These are phyloP conservation scores for Actinia tenebrosa DNA, from an alignment of 64 coral and sea anemone genomes.

Conservation along the genomic window DNA sequence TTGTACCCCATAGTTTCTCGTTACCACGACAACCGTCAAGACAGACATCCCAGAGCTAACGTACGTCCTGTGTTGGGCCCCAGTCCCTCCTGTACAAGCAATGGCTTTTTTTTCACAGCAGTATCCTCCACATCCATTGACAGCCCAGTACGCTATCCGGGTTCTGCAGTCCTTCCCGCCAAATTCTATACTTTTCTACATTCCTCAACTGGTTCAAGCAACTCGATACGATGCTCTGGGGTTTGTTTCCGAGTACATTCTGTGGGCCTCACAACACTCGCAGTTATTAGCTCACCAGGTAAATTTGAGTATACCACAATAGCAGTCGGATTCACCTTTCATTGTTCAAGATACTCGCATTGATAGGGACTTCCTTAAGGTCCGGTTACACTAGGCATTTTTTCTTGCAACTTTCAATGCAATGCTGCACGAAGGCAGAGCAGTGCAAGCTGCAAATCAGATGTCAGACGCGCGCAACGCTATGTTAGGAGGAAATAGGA, in stretches of 20 bases:
- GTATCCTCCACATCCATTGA: slow-evolving; percentile 87
- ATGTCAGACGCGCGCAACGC: too few relatives aligned
- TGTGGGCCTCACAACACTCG: slow-evolving; percentile 87
- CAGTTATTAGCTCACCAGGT: slow-evolving; percentile 98
- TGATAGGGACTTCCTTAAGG: too few relatives aligned
- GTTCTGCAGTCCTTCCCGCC: slow-evolving; percentile 95
- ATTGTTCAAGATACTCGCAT: too few relatives aligned
- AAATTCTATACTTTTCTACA: slow-evolving; percentile 86
- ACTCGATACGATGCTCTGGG: slow-evolving; percentile 87
- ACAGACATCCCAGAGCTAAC: slow-evolving; percentile 83
- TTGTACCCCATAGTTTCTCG: slow-evolving; percentile 54
- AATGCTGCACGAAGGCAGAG: too few relatives aligned
- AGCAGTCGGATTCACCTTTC: too few relatives aligned
- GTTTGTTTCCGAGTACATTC: slow-evolving; percentile 89
- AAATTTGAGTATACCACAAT: neutral
- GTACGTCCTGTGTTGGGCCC: slow-evolving; percentile 83
- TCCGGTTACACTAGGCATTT: too few relatives aligned
- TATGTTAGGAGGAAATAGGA: too few relatives aligned
- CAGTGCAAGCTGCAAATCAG: too few relatives aligned
- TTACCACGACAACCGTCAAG: slow-evolving; percentile 79
- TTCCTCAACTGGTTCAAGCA: slow-evolving; percentile 90
- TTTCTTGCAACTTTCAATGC: too few relatives aligned
- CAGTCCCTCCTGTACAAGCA: slow-evolving; percentile 87
- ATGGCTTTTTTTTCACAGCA: slow-evolving; percentile 93
- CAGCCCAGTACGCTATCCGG: slow-evolving; percentile 91